phyloP scores from a whole-genome alignment of 2,888 invertebrate species.

The Sesia bembeciformis region DNA sequence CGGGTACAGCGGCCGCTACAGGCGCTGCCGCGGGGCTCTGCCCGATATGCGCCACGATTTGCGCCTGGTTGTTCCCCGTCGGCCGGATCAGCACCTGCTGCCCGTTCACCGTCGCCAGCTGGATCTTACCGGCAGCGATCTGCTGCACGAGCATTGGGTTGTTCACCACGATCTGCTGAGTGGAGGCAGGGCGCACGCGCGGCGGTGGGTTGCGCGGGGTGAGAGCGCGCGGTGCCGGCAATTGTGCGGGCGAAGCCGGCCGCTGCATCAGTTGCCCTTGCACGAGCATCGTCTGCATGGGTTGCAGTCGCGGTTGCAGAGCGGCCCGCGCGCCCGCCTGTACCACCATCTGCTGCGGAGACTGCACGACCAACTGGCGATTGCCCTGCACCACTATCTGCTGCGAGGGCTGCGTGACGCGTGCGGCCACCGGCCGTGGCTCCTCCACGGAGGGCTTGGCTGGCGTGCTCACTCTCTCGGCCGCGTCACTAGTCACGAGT shows the following conservation, averaged over 20 bases:
- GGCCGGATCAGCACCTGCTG: conserved; percentile 89
- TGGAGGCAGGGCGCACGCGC: conserved; percentile 39
- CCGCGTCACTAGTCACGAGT: conserved; percentile 19
- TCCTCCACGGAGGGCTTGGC: conserved; percentile 21
- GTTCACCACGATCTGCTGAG: conserved; percentile 84
- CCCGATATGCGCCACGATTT: conserved; percentile 83
- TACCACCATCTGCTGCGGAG: conserved; percentile 16
- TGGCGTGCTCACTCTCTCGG: conserved; percentile 16
- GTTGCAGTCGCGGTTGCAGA: conserved; percentile 49
- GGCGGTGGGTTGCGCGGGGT: conserved; percentile 24
- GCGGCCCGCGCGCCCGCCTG: conserved; percentile 10
- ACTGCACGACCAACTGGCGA: conserved; percentile 29
- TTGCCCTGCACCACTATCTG: conserved; percentile 31
- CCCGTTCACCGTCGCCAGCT: conserved; percentile 88
- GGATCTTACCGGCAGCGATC: conserved; percentile 86
- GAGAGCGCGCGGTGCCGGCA: conserved; percentile 14
- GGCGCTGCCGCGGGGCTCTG: conserved; percentile 57
- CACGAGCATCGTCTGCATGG: conserved; percentile 55
- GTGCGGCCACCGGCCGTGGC: conserved; percentile 7
- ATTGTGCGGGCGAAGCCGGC: conserved; percentile 25
- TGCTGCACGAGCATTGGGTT: conserved; percentile 86
- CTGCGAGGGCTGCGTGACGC: conserved; percentile 28
- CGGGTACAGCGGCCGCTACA: conserved; percentile 16
- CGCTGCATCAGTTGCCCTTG: conserved; percentile 36
- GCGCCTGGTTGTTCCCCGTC: conserved; percentile 84